phyloP scores from a whole-genome alignment of 2,888 invertebrate genomes.

The Minunthozetes semirufus region DNA sequence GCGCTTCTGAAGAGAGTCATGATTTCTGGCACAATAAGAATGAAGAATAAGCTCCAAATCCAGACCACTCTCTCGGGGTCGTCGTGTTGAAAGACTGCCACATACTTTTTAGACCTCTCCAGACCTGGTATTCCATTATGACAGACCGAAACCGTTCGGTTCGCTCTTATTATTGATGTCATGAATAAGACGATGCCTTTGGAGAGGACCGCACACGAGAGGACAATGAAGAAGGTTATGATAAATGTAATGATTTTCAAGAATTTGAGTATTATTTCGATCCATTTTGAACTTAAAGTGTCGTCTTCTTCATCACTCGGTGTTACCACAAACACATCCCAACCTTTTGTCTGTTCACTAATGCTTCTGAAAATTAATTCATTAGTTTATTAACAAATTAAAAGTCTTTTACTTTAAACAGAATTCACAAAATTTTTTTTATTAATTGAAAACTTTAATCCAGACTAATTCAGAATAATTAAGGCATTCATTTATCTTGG shows the following conservation, averaged over 20 bases:
- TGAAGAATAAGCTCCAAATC: constrained; percentile 85
- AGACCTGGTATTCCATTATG: constrained; percentile 60
- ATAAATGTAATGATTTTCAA: constrained; percentile 65
- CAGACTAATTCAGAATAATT: no score
- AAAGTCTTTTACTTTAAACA: background rate
- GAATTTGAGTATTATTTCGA: constrained; percentile 57
- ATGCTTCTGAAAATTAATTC: background rate
- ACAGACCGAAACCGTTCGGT: constrained; percentile 69
- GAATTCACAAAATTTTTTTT: no score
- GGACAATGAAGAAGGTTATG: constrained; percentile 73
- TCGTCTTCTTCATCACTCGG: constrained; percentile 58
- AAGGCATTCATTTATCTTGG: no score
- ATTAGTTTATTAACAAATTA: background rate
- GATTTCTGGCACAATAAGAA: constrained; percentile 79
- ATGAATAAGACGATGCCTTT: constrained; percentile 83
- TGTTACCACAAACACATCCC: constrained; percentile 71
- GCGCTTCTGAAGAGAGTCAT: constrained; percentile 74
- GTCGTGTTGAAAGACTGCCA: constrained; percentile 61
- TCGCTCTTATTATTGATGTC: constrained; percentile 75
- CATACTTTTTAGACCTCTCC: constrained; percentile 70
- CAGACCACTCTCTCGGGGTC: constrained; percentile 80
- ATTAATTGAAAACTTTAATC: no score
- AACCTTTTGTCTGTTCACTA: constrained; percentile 54
- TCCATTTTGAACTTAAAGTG: constrained; percentile 64
- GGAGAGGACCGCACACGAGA: constrained; percentile 74